These are phyloP conservation scores for Gallinago undulata DNA, from an alignment of 2,113 vertebrate species.

Conservation along the genomic window DNA sequence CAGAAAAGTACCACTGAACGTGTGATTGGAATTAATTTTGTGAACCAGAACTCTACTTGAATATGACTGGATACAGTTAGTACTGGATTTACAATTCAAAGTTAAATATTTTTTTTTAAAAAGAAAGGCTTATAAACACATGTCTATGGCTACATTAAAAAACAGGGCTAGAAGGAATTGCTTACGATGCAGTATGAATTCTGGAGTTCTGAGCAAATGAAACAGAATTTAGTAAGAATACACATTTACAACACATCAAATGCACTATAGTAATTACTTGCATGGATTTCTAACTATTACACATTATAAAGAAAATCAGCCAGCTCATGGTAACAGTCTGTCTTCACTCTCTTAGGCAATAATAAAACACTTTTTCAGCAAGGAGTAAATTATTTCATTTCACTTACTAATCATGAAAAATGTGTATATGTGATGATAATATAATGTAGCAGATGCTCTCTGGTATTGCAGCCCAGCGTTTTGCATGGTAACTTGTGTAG, in stretches of 20 bases:
- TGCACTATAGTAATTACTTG: not conserved
- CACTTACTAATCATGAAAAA: not conserved
- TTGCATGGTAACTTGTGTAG: not conserved
- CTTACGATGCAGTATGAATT: not conserved
- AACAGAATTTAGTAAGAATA: not conserved
- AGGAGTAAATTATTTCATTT: not conserved
- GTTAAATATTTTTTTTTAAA: not conserved
- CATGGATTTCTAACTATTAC: not conserved
- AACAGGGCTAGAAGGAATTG: not conserved
- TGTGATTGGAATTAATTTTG: not conserved
- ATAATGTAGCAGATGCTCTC: not conserved
- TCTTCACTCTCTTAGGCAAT: not conserved
- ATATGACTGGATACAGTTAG: not conserved
- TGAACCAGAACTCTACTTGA: not conserved
- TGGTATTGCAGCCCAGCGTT: not conserved
- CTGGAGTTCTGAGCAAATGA: not conserved
- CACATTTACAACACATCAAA: not conserved
- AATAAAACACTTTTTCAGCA: not conserved
- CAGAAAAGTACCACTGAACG: not conserved
- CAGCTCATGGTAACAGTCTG: not conserved
- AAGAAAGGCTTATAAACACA: not conserved
- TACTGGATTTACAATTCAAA: not conserved
- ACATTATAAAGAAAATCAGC: not conserved
- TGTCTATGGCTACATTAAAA: not conserved
- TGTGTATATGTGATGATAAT: not conserved